Conservation (phyloP, 2,888 invertebrate genomes). For the Ophion costatus region DNA sequence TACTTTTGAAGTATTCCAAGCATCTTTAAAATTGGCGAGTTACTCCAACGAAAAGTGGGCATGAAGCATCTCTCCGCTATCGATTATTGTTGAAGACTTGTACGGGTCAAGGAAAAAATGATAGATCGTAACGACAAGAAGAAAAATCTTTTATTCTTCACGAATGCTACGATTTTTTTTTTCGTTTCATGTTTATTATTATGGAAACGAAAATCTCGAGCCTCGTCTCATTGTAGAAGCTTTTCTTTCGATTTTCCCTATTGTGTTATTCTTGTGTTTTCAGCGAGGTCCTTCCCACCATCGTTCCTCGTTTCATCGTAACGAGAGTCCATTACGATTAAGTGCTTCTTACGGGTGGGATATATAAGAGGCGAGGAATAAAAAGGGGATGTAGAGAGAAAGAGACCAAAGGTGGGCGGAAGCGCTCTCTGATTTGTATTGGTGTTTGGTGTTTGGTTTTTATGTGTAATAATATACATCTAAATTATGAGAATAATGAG, state of each 20-base stretch:
- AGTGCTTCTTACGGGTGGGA: slow-evolving; percentile 47
- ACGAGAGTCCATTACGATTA: slow-evolving; percentile 56
- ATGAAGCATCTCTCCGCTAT: neutral
- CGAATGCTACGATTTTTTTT: neutral
- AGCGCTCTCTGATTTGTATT: slow-evolving; percentile 29
- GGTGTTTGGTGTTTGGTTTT: slow-evolving; percentile 28
- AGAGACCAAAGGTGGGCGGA: neutral
- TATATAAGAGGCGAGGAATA: slow-evolving; percentile 20
- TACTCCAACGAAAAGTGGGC: slow-evolving; percentile 27
- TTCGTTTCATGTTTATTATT: slow-evolving; percentile 1
- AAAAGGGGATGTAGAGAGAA: neutral
- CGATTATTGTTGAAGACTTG: slow-evolving; percentile 29
- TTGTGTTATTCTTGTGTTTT: slow-evolving; percentile 26
- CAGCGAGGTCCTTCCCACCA: slow-evolving; percentile 28
- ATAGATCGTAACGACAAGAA: slow-evolving; percentile 9
- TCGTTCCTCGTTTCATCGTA: slow-evolving; percentile 36
- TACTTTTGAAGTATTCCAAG: slow-evolving; percentile 13
- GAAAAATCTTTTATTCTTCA: slow-evolving; percentile 12
- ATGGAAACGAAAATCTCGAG: neutral
- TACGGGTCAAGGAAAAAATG: slow-evolving; percentile 40
- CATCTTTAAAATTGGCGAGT: slow-evolving; percentile 3
- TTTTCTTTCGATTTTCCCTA: slow-evolving; percentile 7
- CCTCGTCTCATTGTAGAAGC: neutral
- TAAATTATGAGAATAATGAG: too few relatives aligned
- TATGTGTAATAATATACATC: neutral